Conservation (phyloP, 2,113 vertebrate genomes). For the Conger conger region DNA sequence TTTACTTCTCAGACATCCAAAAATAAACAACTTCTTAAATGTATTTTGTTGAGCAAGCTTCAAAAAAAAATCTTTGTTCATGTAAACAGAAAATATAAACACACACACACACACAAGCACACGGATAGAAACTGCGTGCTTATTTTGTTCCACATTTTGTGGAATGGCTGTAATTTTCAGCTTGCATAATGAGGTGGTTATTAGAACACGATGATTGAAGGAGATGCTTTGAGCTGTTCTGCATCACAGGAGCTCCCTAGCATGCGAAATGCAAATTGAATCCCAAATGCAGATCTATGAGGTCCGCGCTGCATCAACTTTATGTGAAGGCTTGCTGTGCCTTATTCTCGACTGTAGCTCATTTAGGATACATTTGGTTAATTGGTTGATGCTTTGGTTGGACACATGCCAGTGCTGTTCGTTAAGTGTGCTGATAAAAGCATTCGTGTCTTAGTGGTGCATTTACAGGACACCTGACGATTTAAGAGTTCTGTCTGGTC, state of each 20-base stretch:
- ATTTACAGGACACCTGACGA: background rate
- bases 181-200: slow-evolving; percentile 36
- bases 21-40: background rate
- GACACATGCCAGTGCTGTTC: background rate
- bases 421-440: background rate
- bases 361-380: background rate
- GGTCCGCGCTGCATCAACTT: background rate
- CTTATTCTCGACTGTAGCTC: too few relatives aligned
- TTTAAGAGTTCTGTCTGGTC: background rate
- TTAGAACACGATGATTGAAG: slow-evolving; percentile 41
- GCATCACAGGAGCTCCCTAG: background rate
- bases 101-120: background rate
- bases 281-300: slow-evolving; percentile 16
- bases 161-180: slow-evolving; percentile 16
- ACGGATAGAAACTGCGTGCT: background rate
- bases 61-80: background rate
- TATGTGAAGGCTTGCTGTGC: background rate
- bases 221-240: slow-evolving; percentile 27
- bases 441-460: background rate
- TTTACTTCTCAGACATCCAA: background rate
- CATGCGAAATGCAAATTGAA: slow-evolving; percentile 24
- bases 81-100: slow-evolving; percentile 2
- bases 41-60: background rate
- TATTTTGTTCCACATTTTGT: slow-evolving; percentile 17
- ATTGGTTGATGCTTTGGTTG: background rate